Base-by-base conservation (phyloP, 2,888 invertebrate species). In the Aspidiotus rigidus region DNA sequence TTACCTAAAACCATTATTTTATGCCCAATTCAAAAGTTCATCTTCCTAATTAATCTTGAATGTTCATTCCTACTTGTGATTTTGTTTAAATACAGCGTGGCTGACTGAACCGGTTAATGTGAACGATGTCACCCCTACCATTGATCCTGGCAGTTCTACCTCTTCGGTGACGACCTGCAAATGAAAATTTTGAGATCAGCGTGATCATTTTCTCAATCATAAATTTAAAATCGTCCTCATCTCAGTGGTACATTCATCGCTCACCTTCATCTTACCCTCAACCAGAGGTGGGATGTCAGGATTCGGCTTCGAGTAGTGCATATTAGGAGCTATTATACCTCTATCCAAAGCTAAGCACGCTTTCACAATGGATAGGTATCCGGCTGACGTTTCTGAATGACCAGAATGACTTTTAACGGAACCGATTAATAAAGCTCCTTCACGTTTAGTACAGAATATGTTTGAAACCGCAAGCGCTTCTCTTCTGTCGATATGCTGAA, bases 401-500 rank as follows among this genome's bases (percentile, higher is more conserved):
- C 85, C 85, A 79, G 84, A 80, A 76, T 84, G 84, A 54, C 83
- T 82, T 74, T 84, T 85, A 54, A 83, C 81, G 0, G 83, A 83
- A 11, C 84, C 84, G 70, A 85, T 79, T 39, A 81, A 76, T 15
- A 85, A 77, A 6, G 83, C 82, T 7, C 61, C 56, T 11, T 69
- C 69, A 61, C 74, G 71, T 8, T 63, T 39, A 53, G 69, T 64
- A 15, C 71, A 71, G 55, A 74, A 72, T 1, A 74, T 59, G 11
- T 74, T 70, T 13, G 73, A 69, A 6, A 73, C n/a, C 11, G 67
- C 69, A 9, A 73, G 73, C 28, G 73, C 61, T 61, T 75, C 75
- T 53, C 71, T 70, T n/a, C 72, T 72, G 53, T 75, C 75, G 15
- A 72, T 53, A 41, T 62, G 70, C 74, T 74, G 56, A 15, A 61